Percentiles rank a stretch among this genome's conserved stretches.
Evolutionary conservation across 2,888 invertebrate species (phyloP).

Genomic region (Mesoligia furuncula): DNA sequence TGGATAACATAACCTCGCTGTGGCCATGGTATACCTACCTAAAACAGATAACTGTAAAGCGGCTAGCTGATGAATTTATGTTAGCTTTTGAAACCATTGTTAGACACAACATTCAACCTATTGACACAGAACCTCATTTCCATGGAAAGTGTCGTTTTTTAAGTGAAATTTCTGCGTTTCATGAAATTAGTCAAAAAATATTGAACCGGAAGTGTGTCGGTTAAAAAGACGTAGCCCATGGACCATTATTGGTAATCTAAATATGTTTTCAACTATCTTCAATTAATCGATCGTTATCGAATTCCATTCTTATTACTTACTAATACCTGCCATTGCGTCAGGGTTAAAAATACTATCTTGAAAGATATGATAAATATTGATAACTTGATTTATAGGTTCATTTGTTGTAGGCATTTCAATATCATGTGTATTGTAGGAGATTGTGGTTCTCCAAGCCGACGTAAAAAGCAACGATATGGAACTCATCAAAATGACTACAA

Average conservation of each 20-base stretch:
- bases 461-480: conserved; percentile 29
- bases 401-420: conserved; percentile 24
- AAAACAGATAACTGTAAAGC: conserved; percentile 41
- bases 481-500: conserved; percentile 50
- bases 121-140: conserved; percentile 27
- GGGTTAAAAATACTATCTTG: conserved; percentile 41
- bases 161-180: background rate
- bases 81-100: conserved; percentile 45
- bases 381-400: conserved; percentile 25
- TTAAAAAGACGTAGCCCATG: conserved; percentile 33
- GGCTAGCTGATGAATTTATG: conserved; percentile 36
- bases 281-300: conserved; percentile 62
- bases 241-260: conserved; percentile 34
- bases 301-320: conserved; percentile 64
- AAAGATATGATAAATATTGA: conserved; percentile 34
- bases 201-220: background rate
- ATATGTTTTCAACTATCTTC: conserved; percentile 47
- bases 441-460: conserved; percentile 19
- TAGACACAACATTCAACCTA: conserved; percentile 26
- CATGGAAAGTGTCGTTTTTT: background rate
- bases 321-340: conserved; percentile 50
- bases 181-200: background rate
- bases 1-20: conserved; percentile 30
- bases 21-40: conserved; percentile 30
- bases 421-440: conserved; percentile 25